These are phyloP conservation scores for Triops longicaudatus DNA, from an alignment of 1,140 invertebrate genomes.

Conservation along the genomic window DNA sequence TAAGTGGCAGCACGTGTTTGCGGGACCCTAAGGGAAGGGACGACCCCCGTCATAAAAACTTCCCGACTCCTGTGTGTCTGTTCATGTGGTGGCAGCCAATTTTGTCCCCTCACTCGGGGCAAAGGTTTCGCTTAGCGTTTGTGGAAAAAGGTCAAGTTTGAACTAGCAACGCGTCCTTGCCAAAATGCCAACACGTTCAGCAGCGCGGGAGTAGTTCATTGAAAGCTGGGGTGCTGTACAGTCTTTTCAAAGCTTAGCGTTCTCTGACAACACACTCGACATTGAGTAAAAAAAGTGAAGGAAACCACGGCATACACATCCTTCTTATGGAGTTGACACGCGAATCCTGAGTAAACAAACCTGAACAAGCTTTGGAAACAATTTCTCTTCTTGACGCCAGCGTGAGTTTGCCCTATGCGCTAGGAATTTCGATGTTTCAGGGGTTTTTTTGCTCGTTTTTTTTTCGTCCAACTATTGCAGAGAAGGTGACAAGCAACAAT, in stretches of 20 bases:
- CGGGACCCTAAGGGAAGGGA: neutral
- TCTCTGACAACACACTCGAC: neutral
- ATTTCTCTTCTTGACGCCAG: neutral
- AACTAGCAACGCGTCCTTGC: neutral
- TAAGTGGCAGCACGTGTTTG: conserved; percentile 14
- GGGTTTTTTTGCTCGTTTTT: neutral
- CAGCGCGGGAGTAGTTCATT: neutral
- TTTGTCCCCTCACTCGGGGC: neutral
- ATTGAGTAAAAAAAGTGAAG: neutral
- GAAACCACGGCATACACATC: neutral
- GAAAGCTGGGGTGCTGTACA: neutral
- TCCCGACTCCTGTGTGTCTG: neutral
- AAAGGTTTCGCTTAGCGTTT: neutral
- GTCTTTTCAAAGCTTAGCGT: neutral
- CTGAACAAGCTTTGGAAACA: neutral
- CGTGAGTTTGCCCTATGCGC: neutral
- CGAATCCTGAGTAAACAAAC: neutral
- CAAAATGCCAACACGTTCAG: neutral
- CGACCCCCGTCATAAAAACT: neutral
- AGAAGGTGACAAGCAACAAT: neutral
- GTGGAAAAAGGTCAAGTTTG: neutral
- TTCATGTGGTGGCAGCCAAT: neutral
- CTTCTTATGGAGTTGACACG: neutral
- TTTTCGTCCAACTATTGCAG: neutral
- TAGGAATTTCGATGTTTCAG: neutral